Percentiles rank a stretch among this genome's conserved stretches.
These are phyloP conservation scores for Ochotona princeps DNA, from an alignment of 2,113 vertebrate species.

Conservation along the genomic window DNA sequence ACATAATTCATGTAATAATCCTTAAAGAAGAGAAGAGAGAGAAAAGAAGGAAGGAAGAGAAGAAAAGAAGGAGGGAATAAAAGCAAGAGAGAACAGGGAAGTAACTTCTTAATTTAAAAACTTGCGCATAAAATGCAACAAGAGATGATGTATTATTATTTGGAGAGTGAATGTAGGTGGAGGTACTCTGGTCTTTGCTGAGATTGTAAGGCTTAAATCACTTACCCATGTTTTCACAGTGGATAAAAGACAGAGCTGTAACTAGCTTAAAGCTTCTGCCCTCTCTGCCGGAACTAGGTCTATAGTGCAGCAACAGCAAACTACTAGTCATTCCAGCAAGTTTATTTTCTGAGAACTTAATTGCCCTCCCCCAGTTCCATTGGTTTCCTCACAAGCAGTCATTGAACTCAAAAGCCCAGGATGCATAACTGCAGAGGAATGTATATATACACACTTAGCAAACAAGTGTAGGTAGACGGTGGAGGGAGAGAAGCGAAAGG, in stretches of 20 bases:
- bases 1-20: neutral
- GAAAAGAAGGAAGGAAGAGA: neutral
- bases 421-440: neutral
- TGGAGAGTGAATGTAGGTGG: neutral
- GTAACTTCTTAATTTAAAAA: neutral
- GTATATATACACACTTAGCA: neutral
- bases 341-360: neutral
- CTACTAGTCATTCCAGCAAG: constrained; percentile 32
- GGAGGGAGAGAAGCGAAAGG: neutral
- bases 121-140: neutral
- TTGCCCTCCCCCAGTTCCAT: neutral
- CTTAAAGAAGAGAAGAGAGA: neutral
- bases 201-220: neutral
- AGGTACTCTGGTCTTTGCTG: neutral
- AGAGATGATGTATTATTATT: neutral
- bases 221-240: neutral
- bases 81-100: neutral
- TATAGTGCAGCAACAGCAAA: neutral
- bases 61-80: neutral
- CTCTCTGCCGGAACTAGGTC: neutral
- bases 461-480: neutral
- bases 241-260: neutral
- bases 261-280: neutral
- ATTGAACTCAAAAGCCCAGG: neutral
- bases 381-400: neutral